Evolutionary conservation across 1,140 invertebrate genomes (phyloP), one percentile per base, ranked within the genome.

Genomic region (Drosophila biarmipes): DNA sequence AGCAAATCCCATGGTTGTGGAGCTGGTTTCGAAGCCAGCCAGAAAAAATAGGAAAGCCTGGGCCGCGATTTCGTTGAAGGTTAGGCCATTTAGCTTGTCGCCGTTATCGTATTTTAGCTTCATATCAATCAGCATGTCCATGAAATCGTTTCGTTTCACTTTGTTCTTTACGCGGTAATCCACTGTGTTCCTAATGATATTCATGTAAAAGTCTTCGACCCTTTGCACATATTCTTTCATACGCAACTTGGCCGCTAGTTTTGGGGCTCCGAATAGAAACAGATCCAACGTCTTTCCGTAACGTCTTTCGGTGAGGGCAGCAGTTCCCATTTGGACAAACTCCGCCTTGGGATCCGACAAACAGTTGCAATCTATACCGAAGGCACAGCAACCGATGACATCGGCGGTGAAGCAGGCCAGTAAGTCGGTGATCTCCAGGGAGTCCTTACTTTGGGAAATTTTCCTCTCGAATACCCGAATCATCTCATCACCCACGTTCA

Each of bases 11-110:
- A 95, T 90, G 0, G 93, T 93, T 0, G 92, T 93, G 0, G 93
- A 92, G 2, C 94, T 94, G 0, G 95, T 95, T 45, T 95, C 95
- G 58, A 93, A 95, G 5, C 94, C 94, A 56, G 94, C 94, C 17
- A 94, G 48, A 80, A 85, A 94, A 78, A 95, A 93, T 54, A 92
- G 21, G 73, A 92, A 78, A 64, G 93, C 75, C 92, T 94, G 78
- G 79, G 94, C 92, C n/a, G 74, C 87, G 11, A 92, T 35, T 45
- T 80, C 75, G 5, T 81, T 69, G 5, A 77, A 46, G 6, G 57
- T 57, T 17, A 89, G 10, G 0, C 81, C 66, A 24, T 59, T 37
- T 29, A 52, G 19, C 6, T 58, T 51, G 4, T 73, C 67, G 4
- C 74, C 78, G 12, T 68, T 56, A 0, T 66, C 58, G 8, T 69